Evolutionary conservation across 1,140 invertebrate species (phyloP).

Genomic region (Orchestia grillus): DNA sequence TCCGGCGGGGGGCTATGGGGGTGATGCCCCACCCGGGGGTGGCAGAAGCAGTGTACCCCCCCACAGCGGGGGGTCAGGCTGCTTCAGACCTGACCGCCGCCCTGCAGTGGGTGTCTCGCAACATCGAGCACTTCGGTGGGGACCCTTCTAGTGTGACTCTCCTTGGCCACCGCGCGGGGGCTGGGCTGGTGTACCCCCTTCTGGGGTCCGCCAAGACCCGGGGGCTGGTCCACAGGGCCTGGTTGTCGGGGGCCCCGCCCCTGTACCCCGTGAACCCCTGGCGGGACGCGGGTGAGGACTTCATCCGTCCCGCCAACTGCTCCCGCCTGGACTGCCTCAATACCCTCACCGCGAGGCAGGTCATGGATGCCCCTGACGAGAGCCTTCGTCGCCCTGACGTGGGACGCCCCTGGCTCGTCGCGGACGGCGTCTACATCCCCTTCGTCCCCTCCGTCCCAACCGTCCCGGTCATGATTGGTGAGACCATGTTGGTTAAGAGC

Average conservation of each 20-base stretch:
- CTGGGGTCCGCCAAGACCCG: constrained; percentile 74
- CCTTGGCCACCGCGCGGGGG: constrained; percentile 85
- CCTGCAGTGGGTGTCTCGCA: constrained; percentile 84
- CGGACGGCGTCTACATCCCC: constrained; percentile 65
- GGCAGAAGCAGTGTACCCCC: constrained; percentile 79
- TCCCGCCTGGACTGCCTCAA: constrained; percentile 59
- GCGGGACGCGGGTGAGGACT: constrained; percentile 59
- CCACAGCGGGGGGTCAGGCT: constrained; percentile 88
- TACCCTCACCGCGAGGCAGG: background rate
- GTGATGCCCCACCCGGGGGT: constrained; percentile 82
- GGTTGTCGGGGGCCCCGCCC: constrained; percentile 68
- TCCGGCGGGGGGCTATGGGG: constrained; percentile 81
- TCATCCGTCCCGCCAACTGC: constrained; percentile 60
- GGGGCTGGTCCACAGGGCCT: constrained; percentile 68
- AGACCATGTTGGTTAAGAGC: background rate
- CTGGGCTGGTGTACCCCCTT: constrained; percentile 82
- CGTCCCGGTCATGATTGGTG: constrained; percentile 65
- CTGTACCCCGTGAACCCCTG: constrained; percentile 60
- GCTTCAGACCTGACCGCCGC: constrained; percentile 84
- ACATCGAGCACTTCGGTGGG: constrained; percentile 85
- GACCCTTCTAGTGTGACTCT: constrained; percentile 81
- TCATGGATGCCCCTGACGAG: constrained; percentile 27
- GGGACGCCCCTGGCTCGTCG: constrained; percentile 63
- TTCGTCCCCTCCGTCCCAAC: constrained; percentile 61
- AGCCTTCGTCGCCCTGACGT: background rate